Evolutionary conservation across 2,797 vertebrate genomes (phyloP).

Genomic region (Scleropages formosus): DNA sequence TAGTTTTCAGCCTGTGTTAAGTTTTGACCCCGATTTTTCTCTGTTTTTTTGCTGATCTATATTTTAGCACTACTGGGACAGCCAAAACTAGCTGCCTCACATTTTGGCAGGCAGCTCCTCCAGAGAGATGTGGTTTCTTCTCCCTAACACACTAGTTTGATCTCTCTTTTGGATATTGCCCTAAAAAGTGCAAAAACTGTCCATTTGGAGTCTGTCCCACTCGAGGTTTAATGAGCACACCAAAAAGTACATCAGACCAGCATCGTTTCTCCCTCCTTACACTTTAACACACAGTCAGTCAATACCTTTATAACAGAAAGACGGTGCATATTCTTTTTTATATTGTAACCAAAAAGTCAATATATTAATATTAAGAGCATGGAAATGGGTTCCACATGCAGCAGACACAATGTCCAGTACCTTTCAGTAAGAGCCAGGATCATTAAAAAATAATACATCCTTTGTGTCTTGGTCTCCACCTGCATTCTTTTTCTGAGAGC

Average conservation of each 20-base stretch:
- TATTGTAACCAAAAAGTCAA: background rate
- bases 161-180: conserved; percentile 20
- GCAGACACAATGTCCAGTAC: background rate
- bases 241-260: background rate
- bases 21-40: conserved; percentile 59
- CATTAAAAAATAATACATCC: background rate
- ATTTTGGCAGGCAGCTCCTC: conserved; percentile 41
- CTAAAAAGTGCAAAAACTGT: conserved; percentile 14
- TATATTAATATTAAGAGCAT: background rate
- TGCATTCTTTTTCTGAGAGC: background rate
- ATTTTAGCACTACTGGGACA: conserved; percentile 59
- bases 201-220: conserved; percentile 21
- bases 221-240: conserved; percentile 23
- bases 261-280: background rate
- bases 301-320: background rate
- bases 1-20: conserved; percentile 50
- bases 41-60: conserved; percentile 55
- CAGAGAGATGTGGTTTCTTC: conserved; percentile 36
- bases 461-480: background rate
- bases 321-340: background rate
- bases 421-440: background rate
- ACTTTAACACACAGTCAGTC: background rate
- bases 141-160: conserved; percentile 15
- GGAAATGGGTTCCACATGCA: background rate
- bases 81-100: conserved; percentile 53